Base-by-base conservation (phyloP, 2,888 invertebrate species). In the Molorchus minor region DNA sequence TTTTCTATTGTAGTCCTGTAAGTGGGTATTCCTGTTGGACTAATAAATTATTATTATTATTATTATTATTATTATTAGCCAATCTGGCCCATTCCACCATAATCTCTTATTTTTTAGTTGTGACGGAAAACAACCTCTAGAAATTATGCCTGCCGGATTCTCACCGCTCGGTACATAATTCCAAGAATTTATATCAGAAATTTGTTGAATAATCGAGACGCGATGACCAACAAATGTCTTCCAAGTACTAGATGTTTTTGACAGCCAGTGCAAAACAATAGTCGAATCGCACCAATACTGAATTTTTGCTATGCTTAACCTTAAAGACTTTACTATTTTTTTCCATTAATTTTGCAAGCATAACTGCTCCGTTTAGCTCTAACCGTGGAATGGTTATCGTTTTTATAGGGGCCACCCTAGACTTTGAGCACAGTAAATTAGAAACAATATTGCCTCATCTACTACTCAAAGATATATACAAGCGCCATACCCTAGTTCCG, bases 71-170 rank as follows among this genome's bases (percentile, higher is more conserved):
- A n/a, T n/a, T n/a, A n/a, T n/a, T n/a, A 15, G 2, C 8, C 12
- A 63, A 41, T 33, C n/a, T n/a, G 60, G 7, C 60, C 57, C 8
- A 38, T 13, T 30, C 41, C 60, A 56, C 60, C 56, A 61, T 7
- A 44, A n/a, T 8, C 12, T 12, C 10, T 21, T 33, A 15, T 54
- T 29, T 36, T 35, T 20, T 5, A 63, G 29, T 12, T 45, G 40
- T 13, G 13, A 15, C 3, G 61, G 44, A 30, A 20, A 30, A 4
- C 17, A 15, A 13, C 68, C 65, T 12, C 69, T 54, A 2, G 66
- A 63, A 7, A 68, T 54, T 10, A 68, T 25, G 52, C 69, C 46
- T 10, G 35, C 55, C 10, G 41, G 40, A 47, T 49, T 49, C n/a
- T 45, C 36, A 8, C 13, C 15, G 15, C 15, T 12, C 5, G 25